phyloP scores from a whole-genome alignment of 35 echinoderm and acorn worm genomes.

The Apostichopus japonicus region DNA sequence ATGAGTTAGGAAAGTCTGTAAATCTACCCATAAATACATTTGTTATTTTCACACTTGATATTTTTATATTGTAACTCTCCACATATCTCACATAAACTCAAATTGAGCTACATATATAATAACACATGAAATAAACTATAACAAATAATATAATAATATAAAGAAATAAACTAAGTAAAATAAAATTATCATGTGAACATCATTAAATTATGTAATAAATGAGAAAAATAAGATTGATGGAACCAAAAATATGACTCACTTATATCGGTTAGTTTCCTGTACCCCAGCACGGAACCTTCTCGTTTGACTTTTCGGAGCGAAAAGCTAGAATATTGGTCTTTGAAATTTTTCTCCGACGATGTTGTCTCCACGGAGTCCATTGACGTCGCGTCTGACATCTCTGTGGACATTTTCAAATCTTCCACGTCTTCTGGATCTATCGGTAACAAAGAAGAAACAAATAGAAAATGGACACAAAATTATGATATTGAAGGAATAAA shows the following conservation, averaged over 20 bases:
- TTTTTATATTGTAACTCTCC: too few species aligned
- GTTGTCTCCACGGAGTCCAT: conserved; percentile 80
- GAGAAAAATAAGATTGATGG: too few species aligned
- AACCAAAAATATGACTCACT: conserved; percentile 47
- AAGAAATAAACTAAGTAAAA: too few species aligned
- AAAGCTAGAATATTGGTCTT: conserved; percentile 58
- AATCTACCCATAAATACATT: too few species aligned
- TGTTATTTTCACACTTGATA: too few species aligned
- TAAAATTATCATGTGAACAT: too few species aligned
- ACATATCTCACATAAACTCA: neutral
- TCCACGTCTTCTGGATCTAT: neutral
- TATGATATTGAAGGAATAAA: neutral
- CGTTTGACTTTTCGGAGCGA: conserved; percentile 65
- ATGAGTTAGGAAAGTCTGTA: too few species aligned
- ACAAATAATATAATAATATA: too few species aligned
- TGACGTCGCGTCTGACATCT: neutral
- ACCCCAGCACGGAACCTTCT: conserved; percentile 69
- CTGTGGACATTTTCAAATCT: neutral
- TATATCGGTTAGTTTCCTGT: conserved; percentile 76
- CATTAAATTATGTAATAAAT: too few species aligned
- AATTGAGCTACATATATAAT: neutral
- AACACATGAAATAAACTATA: too few species aligned
- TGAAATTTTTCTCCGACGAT: conserved; percentile 82
- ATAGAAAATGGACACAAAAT: neutral
- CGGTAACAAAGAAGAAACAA: neutral